A percentile compares a stretch with the other conserved stretches of the same genome.
phyloP scores from a whole-genome alignment of 1,140 invertebrate species.

The Aphis gossypii region DNA sequence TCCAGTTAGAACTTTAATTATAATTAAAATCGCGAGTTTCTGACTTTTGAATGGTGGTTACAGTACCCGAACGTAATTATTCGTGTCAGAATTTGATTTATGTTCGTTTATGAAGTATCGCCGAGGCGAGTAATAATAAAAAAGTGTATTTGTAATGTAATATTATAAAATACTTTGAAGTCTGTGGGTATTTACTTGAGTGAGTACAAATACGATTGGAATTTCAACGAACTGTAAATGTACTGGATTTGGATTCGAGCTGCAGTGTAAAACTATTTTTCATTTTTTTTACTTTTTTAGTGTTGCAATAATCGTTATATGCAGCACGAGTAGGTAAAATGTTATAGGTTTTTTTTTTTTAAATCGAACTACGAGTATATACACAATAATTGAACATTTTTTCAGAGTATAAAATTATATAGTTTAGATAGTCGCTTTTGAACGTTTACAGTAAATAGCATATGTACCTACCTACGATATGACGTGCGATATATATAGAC shows the following conservation, averaged over 20 bases:
- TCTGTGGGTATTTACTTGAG: not conserved
- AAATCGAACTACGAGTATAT: no score
- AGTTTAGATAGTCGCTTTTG: no score
- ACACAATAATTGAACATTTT: no score
- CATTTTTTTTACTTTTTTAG: not conserved
- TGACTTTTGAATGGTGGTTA: not conserved
- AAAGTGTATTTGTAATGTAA: not conserved
- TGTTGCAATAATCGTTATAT: not conserved
- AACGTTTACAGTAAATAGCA: no score
- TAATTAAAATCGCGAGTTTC: not conserved
- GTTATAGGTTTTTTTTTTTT: no score
- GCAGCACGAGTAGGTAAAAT: not conserved
- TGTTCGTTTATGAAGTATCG: constrained; percentile 9
- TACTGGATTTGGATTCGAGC: not conserved
- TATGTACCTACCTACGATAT: no score
- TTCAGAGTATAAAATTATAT: no score
- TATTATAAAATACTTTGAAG: not conserved
- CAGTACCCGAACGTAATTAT: not conserved
- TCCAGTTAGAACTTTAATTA: constrained; percentile 13
- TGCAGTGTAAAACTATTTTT: not conserved
- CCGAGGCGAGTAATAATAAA: not conserved
- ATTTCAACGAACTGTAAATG: not conserved
- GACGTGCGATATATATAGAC: no score
- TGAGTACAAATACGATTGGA: not conserved
- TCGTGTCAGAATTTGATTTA: not conserved